These are phyloP conservation scores for Panurus biarmicus DNA, from an alignment of 2,113 vertebrate genomes.

Conservation along the genomic window DNA sequence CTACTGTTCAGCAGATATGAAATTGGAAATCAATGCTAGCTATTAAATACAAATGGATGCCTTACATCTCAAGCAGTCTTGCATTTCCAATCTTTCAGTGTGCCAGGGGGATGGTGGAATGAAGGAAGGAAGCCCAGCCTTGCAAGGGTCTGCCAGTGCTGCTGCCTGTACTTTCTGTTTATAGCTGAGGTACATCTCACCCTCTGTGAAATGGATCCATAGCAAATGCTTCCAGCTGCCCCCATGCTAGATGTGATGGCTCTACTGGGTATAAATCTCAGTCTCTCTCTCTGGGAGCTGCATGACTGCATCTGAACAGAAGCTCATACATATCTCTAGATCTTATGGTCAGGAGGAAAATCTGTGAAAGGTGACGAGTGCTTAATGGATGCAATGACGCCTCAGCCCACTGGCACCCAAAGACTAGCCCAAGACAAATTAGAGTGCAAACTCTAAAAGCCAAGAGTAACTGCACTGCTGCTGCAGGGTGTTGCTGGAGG, in stretches of 20 bases:
- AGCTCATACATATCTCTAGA: neutral
- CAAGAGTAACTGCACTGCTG: neutral
- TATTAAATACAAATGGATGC: conserved; percentile 39
- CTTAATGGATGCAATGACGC: neutral
- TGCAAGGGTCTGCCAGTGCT: neutral
- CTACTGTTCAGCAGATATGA: conserved; percentile 46
- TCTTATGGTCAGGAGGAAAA: neutral
- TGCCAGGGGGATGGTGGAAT: neutral
- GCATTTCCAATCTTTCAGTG: neutral
- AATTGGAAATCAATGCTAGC: conserved; percentile 55
- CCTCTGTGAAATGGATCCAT: neutral
- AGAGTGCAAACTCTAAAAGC: neutral
- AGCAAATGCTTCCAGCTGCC: neutral
- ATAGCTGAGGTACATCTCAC: neutral
- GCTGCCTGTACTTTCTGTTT: neutral
- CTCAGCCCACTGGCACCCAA: neutral
- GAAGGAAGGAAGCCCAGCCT: neutral
- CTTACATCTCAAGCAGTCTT: neutral
- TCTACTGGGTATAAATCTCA: neutral
- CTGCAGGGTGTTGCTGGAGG: neutral
- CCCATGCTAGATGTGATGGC: neutral
- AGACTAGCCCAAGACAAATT: neutral
- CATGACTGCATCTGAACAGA: neutral
- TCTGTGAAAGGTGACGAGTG: neutral
- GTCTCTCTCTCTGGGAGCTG: neutral